These are phyloP conservation scores for Pseudomyrmex concolor DNA, from an alignment of 1,140 invertebrate species.

Conservation along the genomic window DNA sequence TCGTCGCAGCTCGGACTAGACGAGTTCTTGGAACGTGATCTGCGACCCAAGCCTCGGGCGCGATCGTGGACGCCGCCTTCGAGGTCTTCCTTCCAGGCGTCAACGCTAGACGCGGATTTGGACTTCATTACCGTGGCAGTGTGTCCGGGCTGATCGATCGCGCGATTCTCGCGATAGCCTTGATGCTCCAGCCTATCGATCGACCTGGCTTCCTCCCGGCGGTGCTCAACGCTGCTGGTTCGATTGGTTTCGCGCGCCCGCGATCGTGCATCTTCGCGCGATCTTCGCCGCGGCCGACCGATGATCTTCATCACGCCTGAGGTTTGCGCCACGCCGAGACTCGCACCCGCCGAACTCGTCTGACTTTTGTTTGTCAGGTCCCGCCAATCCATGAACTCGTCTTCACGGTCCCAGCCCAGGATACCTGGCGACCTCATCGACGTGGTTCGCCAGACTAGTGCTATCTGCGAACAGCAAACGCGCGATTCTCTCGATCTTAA, in stretches of 20 bases:
- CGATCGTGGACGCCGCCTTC: slow-evolving; percentile 47
- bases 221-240: slow-evolving; percentile 37
- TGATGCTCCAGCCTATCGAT: slow-evolving; percentile 74
- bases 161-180: slow-evolving; percentile 29
- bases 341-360: slow-evolving; percentile 31
- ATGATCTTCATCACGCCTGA: slow-evolving; percentile 31
- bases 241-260: slow-evolving; percentile 65
- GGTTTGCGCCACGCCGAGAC: slow-evolving; percentile 46
- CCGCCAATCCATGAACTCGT: slow-evolving; percentile 84
- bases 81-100: slow-evolving; percentile 77
- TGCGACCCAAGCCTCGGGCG: slow-evolving; percentile 10
- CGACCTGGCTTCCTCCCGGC: slow-evolving; percentile 75
- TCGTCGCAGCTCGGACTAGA: slow-evolving; percentile 66
- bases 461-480: slow-evolving; percentile 76
- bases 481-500: not conserved
- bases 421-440: slow-evolving; percentile 84
- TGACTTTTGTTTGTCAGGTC: slow-evolving; percentile 74
- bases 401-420: slow-evolving; percentile 83
- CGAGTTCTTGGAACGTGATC: slow-evolving; percentile 13
- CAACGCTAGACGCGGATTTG: slow-evolving; percentile 79
- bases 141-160: slow-evolving; percentile 9
- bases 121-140: slow-evolving; percentile 76
- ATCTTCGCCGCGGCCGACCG: slow-evolving; percentile 75
- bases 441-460: slow-evolving; percentile 83
- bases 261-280: slow-evolving; percentile 75